phyloP scores from a whole-genome alignment of 2,888 invertebrate genomes.

The Rotaria socialis region DNA sequence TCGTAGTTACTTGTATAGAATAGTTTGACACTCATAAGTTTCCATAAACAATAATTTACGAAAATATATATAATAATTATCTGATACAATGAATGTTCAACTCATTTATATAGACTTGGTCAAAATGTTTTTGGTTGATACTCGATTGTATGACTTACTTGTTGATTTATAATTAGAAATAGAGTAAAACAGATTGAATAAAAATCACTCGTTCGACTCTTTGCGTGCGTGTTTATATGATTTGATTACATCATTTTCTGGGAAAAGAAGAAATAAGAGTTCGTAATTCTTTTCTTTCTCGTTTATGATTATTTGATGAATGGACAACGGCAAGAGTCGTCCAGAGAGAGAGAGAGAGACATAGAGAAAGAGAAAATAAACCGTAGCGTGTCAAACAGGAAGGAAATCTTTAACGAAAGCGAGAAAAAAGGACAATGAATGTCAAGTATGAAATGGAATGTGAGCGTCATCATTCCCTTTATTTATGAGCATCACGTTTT shows the following conservation, averaged over 20 bases:
- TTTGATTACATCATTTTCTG: neutral
- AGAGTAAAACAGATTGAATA: neutral
- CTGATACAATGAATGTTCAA: neutral
- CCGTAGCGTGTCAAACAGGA: neutral
- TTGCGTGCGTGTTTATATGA: neutral
- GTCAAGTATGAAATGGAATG: slow-evolving; percentile 21
- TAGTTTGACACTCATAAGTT: neutral
- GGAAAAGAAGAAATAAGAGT: neutral
- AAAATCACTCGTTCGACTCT: neutral
- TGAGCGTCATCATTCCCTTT: neutral
- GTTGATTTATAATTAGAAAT: neutral
- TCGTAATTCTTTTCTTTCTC: neutral
- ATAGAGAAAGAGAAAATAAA: neutral
- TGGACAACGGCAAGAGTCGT: neutral
- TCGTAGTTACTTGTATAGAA: neutral
- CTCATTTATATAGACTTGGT: neutral
- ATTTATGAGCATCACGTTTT: neutral
- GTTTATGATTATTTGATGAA: slow-evolving; percentile 8
- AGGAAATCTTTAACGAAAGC: slow-evolving; percentile 8
- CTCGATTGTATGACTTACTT: neutral
- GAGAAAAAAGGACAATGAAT: neutral
- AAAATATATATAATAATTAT: neutral
- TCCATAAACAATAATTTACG: neutral
- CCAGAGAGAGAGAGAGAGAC: neutral
- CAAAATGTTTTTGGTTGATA: neutral